phyloP scores from a whole-genome alignment of 2,888 invertebrate genomes.

The Drosophila longiperda region DNA sequence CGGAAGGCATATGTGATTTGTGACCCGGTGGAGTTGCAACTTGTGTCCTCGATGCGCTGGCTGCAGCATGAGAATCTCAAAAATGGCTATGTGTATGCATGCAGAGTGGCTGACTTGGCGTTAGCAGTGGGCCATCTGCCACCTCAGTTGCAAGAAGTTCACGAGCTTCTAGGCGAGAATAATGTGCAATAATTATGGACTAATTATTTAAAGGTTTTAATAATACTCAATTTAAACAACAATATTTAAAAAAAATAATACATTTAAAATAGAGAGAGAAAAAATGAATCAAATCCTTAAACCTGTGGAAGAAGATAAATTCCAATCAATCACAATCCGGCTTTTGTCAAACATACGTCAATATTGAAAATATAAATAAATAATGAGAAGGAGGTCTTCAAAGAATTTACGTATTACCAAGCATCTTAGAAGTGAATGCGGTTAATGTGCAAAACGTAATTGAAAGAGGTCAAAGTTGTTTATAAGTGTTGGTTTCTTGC shows the following conservation, averaged over 20 bases:
- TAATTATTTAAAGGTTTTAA: not conserved
- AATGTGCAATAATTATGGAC: not conserved
- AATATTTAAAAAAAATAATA: not conserved
- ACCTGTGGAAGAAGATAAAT: not conserved
- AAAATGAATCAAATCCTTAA: not conserved
- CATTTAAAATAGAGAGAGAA: not conserved
- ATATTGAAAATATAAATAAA: not conserved
- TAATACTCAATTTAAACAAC: not conserved
- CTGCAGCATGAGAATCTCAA: slow-evolving; percentile 60
- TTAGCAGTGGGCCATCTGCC: slow-evolving; percentile 69
- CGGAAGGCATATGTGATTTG: slow-evolving; percentile 71
- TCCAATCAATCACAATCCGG: not conserved
- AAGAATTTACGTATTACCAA: not conserved
- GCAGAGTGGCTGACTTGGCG: slow-evolving; percentile 72
- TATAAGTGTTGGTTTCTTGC: too few relatives aligned
- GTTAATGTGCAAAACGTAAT: not conserved
- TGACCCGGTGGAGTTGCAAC: slow-evolving; percentile 62
- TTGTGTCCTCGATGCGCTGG: slow-evolving; percentile 71
- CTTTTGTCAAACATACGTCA: not conserved
- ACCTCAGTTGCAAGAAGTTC: slow-evolving; percentile 52
- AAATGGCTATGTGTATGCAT: slow-evolving; percentile 80
- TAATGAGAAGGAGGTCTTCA: not conserved
- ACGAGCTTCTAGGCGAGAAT: slow-evolving; percentile 47
- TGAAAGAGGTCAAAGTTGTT: not conserved
- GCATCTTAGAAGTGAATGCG: not conserved